Percentiles rank a stretch among this genome's conserved stretches.
phyloP scores from a whole-genome alignment of 2,888 invertebrate species.

The Dicyrtomina minuta region DNA sequence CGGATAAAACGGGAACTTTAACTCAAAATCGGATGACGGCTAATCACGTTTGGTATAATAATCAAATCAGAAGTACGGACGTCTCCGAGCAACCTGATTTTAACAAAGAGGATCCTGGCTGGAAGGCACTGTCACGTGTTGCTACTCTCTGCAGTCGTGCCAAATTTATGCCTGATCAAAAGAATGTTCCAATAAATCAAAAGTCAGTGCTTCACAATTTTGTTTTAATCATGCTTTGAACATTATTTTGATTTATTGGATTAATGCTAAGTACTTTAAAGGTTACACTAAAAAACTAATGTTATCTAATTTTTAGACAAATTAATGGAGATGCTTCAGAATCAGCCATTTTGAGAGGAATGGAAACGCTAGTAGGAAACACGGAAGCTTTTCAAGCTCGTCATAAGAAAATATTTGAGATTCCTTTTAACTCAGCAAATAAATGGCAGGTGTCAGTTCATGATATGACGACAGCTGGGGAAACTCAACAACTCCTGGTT shows the following conservation, averaged over 20 bases:
- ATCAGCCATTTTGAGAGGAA: constrained; percentile 45
- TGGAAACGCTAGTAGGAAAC: constrained; percentile 41
- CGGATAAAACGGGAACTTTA: constrained; percentile 58
- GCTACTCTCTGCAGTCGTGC: constrained; percentile 45
- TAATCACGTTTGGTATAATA: constrained; percentile 32
- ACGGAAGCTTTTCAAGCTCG: constrained; percentile 42
- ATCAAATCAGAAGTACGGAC: constrained; percentile 21
- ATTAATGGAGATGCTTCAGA: constrained; percentile 41
- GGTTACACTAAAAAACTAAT: too few relatives aligned
- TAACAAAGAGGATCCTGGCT: constrained; percentile 54
- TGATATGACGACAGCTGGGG: too few relatives aligned
- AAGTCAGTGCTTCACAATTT: too few relatives aligned
- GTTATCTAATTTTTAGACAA: constrained; percentile 55
- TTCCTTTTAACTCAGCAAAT: constrained; percentile 50
- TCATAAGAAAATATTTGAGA: constrained; percentile 47
- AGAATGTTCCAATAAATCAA: too few relatives aligned
- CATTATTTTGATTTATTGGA: too few relatives aligned
- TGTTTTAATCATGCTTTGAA: background rate
- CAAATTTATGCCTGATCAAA: constrained; percentile 39
- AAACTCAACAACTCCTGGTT: constrained; percentile 29
- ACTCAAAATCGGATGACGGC: constrained; percentile 34
- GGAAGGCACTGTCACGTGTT: constrained; percentile 40
- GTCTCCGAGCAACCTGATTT: constrained; percentile 20
- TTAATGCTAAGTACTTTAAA: too few relatives aligned
- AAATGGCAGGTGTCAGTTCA: constrained; percentile 50